Percentiles rank a stretch among this genome's conserved stretches.
These are phyloP conservation scores for Labeo rohita DNA, from an alignment of 2,113 vertebrate species.

Conservation along the genomic window DNA sequence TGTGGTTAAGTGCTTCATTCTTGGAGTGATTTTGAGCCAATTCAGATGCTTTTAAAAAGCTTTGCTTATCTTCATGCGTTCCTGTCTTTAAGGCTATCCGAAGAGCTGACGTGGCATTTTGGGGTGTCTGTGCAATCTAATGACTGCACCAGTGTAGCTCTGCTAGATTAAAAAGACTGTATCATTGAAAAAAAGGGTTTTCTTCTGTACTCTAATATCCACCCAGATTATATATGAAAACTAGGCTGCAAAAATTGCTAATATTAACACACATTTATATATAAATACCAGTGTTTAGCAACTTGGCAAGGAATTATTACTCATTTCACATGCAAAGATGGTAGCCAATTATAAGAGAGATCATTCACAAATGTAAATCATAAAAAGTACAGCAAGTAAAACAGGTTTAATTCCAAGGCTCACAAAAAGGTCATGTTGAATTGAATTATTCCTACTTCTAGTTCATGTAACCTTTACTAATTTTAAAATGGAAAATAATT, in stretches of 20 bases:
- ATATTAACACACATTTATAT: background rate
- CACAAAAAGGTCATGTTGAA: too few relatives aligned
- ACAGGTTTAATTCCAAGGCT: too few relatives aligned
- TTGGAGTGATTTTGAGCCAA: constrained; percentile 22
- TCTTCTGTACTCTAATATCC: background rate
- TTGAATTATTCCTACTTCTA: too few relatives aligned
- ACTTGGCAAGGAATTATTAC: background rate
- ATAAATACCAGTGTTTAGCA: background rate
- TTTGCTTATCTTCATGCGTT: background rate
- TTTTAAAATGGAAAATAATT: too few relatives aligned
- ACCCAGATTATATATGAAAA: background rate
- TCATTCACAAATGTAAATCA: background rate
- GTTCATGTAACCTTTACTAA: too few relatives aligned
- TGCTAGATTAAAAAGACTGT: background rate
- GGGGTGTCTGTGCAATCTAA: background rate
- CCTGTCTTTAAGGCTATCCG: background rate
- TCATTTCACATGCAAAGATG: background rate
- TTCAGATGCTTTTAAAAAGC: constrained; percentile 9
- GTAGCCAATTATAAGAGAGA: background rate
- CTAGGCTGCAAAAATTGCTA: background rate
- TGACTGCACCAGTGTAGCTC: background rate
- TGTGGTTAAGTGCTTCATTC: constrained; percentile 19
- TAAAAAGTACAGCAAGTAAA: background rate
- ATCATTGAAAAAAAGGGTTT: background rate
- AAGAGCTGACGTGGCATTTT: constrained; percentile 8